phyloP scores from a whole-genome alignment of 2,888 invertebrate genomes.

The Philaethria dido region DNA sequence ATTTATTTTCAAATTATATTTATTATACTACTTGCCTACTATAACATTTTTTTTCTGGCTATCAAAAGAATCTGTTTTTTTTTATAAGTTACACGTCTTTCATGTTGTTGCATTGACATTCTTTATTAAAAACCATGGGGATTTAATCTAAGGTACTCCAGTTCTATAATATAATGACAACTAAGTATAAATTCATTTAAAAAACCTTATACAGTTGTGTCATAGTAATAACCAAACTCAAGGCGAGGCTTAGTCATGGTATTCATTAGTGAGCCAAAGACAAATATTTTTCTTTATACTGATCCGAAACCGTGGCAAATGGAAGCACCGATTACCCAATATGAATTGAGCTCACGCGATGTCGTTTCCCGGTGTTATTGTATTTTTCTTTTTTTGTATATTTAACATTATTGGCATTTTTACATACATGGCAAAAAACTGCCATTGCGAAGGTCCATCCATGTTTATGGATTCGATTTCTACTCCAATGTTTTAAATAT shows the following conservation, averaged over 20 bases:
- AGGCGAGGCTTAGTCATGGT: conserved; percentile 57
- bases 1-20: too few species aligned
- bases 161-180: conserved; percentile 1
- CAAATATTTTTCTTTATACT: conserved; percentile 67
- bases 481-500: too few species aligned
- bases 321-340: conserved; percentile 41
- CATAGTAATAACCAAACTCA: conserved; percentile 44
- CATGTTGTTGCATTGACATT: neutral
- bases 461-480: too few species aligned
- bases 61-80: too few species aligned
- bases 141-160: too few species aligned
- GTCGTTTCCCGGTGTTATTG: conserved; percentile 44
- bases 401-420: neutral
- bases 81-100: too few species aligned
- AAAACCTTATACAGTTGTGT: conserved; percentile 44
- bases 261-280: conserved; percentile 55
- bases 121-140: too few species aligned
- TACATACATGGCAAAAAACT: neutral
- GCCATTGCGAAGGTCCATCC: too few species aligned
- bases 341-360: conserved; percentile 34
- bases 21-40: too few species aligned
- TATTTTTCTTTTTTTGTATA: neutral
- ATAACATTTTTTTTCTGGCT: too few species aligned
- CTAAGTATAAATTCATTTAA: conserved; percentile 1
- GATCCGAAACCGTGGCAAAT: conserved; percentile 59